phyloP scores from a whole-genome alignment of 2,797 vertebrate species.

The Myotis pilosus region DNA sequence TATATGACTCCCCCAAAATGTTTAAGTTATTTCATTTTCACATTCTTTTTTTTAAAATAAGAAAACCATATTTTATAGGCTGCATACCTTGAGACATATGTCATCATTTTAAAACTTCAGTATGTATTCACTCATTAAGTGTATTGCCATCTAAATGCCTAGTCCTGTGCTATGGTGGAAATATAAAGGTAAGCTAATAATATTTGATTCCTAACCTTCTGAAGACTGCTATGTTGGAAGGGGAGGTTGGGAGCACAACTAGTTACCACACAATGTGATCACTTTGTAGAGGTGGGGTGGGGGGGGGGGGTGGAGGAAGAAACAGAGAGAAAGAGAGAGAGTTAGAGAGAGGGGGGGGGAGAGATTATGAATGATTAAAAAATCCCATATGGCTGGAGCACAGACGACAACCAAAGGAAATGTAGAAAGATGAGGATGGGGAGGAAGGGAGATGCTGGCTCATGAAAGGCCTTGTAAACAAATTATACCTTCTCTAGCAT shows the following conservation, averaged over 20 bases:
- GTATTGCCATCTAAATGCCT: not conserved
- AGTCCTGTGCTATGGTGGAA: not conserved
- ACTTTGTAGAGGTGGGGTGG: not conserved
- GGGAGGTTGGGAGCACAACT: not conserved
- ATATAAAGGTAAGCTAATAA: not conserved
- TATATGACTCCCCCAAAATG: not conserved
- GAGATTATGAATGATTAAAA: not conserved
- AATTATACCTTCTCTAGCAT: not conserved
- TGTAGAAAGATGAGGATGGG: not conserved
- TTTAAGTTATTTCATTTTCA: not conserved
- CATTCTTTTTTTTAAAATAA: not conserved
- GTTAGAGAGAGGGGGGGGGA: not conserved
- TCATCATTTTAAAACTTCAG: constrained; percentile 2
- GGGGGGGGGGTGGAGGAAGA: too few species aligned
- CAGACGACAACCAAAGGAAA: not conserved
- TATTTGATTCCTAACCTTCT: not conserved
- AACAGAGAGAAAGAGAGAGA: not conserved
- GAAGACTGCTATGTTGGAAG: not conserved
- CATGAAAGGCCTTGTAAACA: not conserved
- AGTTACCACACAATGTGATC: not conserved
- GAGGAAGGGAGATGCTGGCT: not conserved
- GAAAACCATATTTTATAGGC: not conserved
- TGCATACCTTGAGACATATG: not conserved
- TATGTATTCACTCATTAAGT: not conserved
- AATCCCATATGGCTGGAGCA: not conserved